Base-by-base conservation (phyloP, 2,888 invertebrate genomes). In the Caenorhabditis angaria region DNA sequence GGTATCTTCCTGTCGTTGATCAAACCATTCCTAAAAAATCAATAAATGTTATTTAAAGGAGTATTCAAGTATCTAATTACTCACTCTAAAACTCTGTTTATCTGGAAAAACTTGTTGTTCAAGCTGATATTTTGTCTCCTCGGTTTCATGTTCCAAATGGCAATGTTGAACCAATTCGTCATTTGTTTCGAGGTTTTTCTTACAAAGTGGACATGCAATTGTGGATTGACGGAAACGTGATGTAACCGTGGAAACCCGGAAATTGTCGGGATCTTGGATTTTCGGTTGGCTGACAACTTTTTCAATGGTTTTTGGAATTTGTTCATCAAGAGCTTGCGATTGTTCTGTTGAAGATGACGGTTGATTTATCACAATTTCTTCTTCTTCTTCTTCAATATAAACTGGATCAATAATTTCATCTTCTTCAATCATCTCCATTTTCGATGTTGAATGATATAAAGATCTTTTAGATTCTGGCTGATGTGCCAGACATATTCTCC, bases 1-100 rank as follows among this genome's bases (percentile, higher is more conserved):
- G 0, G 73, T 59, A 55, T 73, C 73, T 41, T 73, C 73, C 27
- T 73, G 73, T 0, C 73, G 65, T n/a, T 59, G 65, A 65, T 73
- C 73, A 48, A 73, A 73, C 73, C 73, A 73, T 24, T 64, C 61
- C 61, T 53, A 35, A 59, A 55, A 53, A 47, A 14, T 4, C 18
- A 35, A 41, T 41, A 12, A 41, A 41, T 41, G 3, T 8, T 32
- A 32, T 32, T 32, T 32, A 12, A 12, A 8, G 6, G 32, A 32
- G 32, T 12, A 32, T 32, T 32, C n/a, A n/a, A n/a, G n/a, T n/a
- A 58, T 2, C 4, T 47, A 27, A 50, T 27, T 14, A 27, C 54
- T 10, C n/a, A 61, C 61, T 29, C 51, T 50, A 25, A 61, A 61
- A 6, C 29, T 27, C 8, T 61, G n/a, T n/a, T 5, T 18, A 51